Evolutionary conservation across 2,888 invertebrate genomes (phyloP), one percentile per base, ranked within the genome.

Genomic region (Oligia latruncula): DNA sequence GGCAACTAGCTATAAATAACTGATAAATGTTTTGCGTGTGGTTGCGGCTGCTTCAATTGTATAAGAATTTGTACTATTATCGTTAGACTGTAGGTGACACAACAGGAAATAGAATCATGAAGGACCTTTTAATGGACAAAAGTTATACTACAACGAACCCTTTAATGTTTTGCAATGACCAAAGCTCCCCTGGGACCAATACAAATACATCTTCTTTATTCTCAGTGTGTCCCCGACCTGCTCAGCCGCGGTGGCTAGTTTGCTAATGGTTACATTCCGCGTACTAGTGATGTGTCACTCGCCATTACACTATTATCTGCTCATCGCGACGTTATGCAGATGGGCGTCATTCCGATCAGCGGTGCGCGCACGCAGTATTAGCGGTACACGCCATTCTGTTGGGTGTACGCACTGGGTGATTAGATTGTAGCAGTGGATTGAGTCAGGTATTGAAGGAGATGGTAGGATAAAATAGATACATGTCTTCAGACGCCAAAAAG

Each of bases 331-430:
- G 40, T 82, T 60, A 84, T 74, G 73, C 29, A 77, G 64, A 84
- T 86, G 71, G 23, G 43, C 62, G 77, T 77, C 82, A 85, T 85
- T 77, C 43, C 23, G 73, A 64, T 17, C 29, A 77, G 71, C 76
- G 52, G 70, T 46, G 64, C 68, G 52, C 60, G 23, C 82, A 71
- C 60, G 83, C 66, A 17, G n/a, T 23, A 46, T n/a, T 60, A 82
- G 64, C 83, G 74, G 78, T 58, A 68, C 62, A 55, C 20, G 76
- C 13, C 29, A 72, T 52, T 71, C 2, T 49, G 40, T 76, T 35
- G 6, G 11, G 35, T 8, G 1, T 8, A 46, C 62, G 67, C 81
- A 74, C 35, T 74, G 17, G 46, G 71, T n/a, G 43, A n/a, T 15
- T 43, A 17, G 15, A 67, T 4, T 52, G 71, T n/a, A 49, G 43